Percentiles rank a stretch among this genome's conserved stretches.
Conservation (phyloP, 2,113 vertebrate species). For the Pterocles orientalis region DNA sequence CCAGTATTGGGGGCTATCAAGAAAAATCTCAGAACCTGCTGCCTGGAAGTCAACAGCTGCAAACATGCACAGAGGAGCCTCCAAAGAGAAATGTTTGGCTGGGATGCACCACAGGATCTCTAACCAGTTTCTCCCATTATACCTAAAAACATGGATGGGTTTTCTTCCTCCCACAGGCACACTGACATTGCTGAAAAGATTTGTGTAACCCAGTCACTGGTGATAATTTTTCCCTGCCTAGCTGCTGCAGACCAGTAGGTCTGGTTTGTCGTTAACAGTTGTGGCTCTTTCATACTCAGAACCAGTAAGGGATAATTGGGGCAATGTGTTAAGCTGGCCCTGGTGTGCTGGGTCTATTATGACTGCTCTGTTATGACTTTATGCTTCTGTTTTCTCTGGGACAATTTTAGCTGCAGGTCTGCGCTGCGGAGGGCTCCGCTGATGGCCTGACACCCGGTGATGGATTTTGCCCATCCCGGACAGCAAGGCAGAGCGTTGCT, state of each 20-base stretch:
- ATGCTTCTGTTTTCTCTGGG: conserved; percentile 30
- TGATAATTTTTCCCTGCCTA: neutral
- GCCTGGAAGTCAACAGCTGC: neutral
- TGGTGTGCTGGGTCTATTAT: neutral
- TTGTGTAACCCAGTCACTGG: neutral
- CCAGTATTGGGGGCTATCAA: neutral
- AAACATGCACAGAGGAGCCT: neutral
- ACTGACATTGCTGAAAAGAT: neutral
- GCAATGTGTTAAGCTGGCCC: conserved; percentile 25
- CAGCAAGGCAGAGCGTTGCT: neutral
- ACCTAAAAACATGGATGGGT: neutral
- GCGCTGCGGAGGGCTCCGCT: neutral
- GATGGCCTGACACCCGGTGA: neutral
- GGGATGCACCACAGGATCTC: neutral
- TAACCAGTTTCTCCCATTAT: neutral
- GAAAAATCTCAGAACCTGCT: neutral
- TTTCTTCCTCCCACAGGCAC: neutral
- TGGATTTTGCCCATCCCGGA: neutral
- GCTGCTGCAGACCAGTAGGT: neutral
- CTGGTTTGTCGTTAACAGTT: neutral
- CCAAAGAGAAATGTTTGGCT: neutral
- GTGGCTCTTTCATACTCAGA: neutral
- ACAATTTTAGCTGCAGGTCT: neutral
- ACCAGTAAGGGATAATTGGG: conserved; percentile 22
- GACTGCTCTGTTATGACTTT: neutral